phyloP scores from a whole-genome alignment of 2,888 invertebrate genomes.

The Penaeus monodon region DNA sequence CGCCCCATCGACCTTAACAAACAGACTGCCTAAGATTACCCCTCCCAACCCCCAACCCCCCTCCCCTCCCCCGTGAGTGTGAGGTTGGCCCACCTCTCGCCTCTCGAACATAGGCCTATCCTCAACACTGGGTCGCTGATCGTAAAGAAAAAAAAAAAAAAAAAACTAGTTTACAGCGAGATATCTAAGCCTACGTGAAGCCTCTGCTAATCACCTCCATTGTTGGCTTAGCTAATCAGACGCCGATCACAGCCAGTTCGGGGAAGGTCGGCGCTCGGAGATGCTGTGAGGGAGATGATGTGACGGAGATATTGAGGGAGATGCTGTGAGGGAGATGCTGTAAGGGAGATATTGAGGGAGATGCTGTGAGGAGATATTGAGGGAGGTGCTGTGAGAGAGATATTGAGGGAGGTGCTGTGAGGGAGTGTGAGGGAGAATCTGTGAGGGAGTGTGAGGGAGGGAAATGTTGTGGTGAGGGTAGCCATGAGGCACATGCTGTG shows the following conservation, averaged over 20 bases:
- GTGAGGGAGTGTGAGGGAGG: too few species aligned
- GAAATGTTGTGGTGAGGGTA: too few species aligned
- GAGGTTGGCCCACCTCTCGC: neutral
- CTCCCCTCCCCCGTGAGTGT: neutral
- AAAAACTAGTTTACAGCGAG: neutral
- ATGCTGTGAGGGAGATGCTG: neutral
- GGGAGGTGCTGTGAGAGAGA: neutral
- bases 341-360: neutral
- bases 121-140: too few species aligned
- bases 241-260: neutral
- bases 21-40: too few species aligned
- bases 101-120: neutral
- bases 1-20: too few species aligned
- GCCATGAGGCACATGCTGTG: too few species aligned
- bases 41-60: too few species aligned
- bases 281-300: neutral
- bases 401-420: too few species aligned
- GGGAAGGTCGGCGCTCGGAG: neutral
- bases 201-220: constrained; percentile 8
- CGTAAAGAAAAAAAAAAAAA: neutral
- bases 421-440: too few species aligned
- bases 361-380: neutral
- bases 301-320: too few species aligned
- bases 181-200: constrained; percentile 2
- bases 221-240: constrained; percentile 11